phyloP scores from a whole-genome alignment of 2,888 invertebrate species.

The Cosmia trapezina region DNA sequence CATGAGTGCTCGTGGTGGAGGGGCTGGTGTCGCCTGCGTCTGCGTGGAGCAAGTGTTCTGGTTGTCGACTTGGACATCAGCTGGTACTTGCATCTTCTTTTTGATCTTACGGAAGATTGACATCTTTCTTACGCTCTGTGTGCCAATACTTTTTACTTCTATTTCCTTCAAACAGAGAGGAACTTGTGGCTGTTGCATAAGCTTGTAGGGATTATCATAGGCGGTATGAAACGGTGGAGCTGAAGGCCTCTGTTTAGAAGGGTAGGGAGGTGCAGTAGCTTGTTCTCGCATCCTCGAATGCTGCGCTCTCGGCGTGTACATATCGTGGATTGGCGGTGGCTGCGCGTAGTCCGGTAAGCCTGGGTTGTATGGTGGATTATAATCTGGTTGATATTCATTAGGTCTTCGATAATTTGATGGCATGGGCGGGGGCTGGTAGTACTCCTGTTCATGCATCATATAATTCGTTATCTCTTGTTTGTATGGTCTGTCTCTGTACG shows the following conservation, averaged over 20 bases:
- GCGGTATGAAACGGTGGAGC: constrained; percentile 66
- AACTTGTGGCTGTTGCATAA: constrained; percentile 71
- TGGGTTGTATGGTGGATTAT: constrained; percentile 62
- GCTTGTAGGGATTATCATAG: constrained; percentile 66
- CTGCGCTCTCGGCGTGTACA: constrained; percentile 38
- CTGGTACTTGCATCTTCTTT: constrained; percentile 71
- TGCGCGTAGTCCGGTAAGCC: constrained; percentile 50
- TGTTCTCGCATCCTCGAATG: constrained; percentile 35
- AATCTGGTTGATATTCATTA: constrained; percentile 59
- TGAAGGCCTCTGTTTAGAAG: constrained; percentile 58
- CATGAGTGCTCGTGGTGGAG: constrained; percentile 17
- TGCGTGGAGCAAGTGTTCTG: constrained; percentile 70
- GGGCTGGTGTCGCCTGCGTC: constrained; percentile 45
- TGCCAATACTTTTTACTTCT: constrained; percentile 85
- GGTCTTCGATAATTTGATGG: constrained; percentile 55
- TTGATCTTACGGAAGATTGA: constrained; percentile 80
- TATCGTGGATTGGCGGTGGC: constrained; percentile 41
- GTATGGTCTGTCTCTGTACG: constrained; percentile 67
- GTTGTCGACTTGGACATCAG: constrained; percentile 48
- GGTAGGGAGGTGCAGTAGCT: constrained; percentile 46
- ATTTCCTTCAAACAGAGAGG: constrained; percentile 85
- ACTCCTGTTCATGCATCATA: constrained; percentile 79
- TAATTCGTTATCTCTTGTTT: constrained; percentile 81
- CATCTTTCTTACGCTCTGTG: constrained; percentile 83
- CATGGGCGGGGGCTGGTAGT: constrained; percentile 72